Conservation (phyloP, 2,888 invertebrate species). For the Hypomecis atomaria region DNA sequence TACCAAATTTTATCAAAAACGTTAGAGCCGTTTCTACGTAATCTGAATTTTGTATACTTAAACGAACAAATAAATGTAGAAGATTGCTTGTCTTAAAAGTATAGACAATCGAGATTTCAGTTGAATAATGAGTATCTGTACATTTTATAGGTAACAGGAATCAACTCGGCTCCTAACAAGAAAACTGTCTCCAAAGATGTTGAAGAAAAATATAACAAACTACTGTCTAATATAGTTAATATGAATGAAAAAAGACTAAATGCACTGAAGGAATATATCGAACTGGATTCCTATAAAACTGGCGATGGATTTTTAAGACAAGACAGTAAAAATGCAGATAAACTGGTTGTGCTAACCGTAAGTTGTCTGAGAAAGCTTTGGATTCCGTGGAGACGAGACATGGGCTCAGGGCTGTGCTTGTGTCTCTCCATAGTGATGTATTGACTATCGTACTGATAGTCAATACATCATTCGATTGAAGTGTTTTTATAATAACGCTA, state of each 20-base stretch:
- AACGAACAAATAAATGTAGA: too few relatives aligned
- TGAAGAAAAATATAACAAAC: slow-evolving; percentile 2
- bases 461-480: too few relatives aligned
- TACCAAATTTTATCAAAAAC: too few relatives aligned
- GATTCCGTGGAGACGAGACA: too few relatives aligned
- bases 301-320: slow-evolving; percentile 1
- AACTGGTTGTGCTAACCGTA: not conserved
- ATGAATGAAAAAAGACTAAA: slow-evolving; percentile 64
- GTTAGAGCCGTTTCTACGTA: too few relatives aligned
- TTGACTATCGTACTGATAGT: too few relatives aligned
- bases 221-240: slow-evolving; percentile 10
- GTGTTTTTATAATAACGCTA: too few relatives aligned
- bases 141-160: slow-evolving; percentile 7
- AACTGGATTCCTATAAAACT: slow-evolving; percentile 4
- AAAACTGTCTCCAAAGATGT: not conserved
- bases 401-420: too few relatives aligned
- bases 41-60: too few relatives aligned
- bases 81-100: too few relatives aligned
- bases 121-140: not conserved
- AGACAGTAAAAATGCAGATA: not conserved
- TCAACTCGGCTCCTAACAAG: not conserved
- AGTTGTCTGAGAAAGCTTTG: not conserved
- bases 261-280: slow-evolving; percentile 61
- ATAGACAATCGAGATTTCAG: too few relatives aligned
- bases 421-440: too few relatives aligned